phyloP scores from a whole-genome alignment of 2,113 vertebrate species.

The Mobula hypostoma region DNA sequence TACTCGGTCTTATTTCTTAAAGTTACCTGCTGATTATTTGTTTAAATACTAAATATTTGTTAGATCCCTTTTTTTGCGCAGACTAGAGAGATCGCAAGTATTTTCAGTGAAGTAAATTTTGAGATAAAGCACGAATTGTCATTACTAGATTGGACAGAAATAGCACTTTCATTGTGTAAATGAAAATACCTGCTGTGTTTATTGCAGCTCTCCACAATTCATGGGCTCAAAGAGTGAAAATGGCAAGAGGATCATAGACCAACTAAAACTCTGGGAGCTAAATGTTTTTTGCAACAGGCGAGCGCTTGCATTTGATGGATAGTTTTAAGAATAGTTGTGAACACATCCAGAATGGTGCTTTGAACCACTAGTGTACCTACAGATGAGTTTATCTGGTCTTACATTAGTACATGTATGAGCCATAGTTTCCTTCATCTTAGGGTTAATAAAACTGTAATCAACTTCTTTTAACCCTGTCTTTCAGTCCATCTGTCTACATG shows the following conservation, averaged over 20 bases:
- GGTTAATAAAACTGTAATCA: too few species aligned
- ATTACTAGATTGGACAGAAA: neutral
- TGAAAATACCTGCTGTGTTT: neutral
- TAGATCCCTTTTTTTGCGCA: neutral
- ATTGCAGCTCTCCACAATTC: neutral
- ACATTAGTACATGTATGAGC: too few species aligned
- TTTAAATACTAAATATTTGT: neutral
- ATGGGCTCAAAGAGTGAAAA: neutral
- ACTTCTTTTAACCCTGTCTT: too few species aligned
- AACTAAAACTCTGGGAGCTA: neutral
- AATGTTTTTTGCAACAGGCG: neutral
- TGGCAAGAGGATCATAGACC: neutral
- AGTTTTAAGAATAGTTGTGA: too few species aligned
- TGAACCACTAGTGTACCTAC: too few species aligned
- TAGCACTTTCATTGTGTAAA: neutral
- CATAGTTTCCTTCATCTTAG: too few species aligned
- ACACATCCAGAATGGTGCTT: too few species aligned
- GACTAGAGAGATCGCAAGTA: neutral
- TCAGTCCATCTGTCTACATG: too few species aligned
- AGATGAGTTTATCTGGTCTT: too few species aligned
- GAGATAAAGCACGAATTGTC: neutral
- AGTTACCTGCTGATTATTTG: neutral
- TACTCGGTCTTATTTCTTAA: neutral
- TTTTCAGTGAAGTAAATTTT: neutral
- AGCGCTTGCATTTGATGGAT: too few species aligned